Evolutionary conservation across 2,888 invertebrate genomes (phyloP), one percentile per base, ranked within the genome.

Genomic region (Cryptocephalus primarius): DNA sequence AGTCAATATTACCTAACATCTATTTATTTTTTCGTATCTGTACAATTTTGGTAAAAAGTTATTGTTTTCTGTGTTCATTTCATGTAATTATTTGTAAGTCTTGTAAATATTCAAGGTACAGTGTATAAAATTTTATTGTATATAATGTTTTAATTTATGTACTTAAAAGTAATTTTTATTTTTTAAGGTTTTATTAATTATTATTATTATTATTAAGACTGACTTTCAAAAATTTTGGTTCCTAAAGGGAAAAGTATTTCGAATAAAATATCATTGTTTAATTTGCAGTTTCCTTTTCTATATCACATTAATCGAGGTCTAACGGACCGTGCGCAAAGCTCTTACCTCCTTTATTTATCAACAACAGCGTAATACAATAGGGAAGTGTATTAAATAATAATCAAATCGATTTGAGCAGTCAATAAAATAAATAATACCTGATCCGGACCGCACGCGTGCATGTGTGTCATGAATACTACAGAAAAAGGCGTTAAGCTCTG

Each of bases 201-300:
- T 22, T 22, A 22, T 22, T 22, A 22, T 59, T 60, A 57, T 68
- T 67, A 66, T 69, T 70, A 69, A 70, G 69, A 70, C 69, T 70
- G 69, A 70, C 63, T 64, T 66, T 62, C 59, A 64, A 62, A 65
- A 69, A 66, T 69, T 69, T 69, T 67, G 68, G 68, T 70, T 68
- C 69, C 68, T 68, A 69, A 64, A 59, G 59, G 67, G 64, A 64
- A 64, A 66, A 68, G 67, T 68, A 69, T 69, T 69, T 68, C 62
- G 61, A 59, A 58, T 53, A 58, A 59, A 61, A 58, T 56, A 47
- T 56, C 46, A 58, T 59, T 57, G 57, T 59, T 59, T 54, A 52
- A 44, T 31, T 38, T 39, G n/a, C 31, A 12, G n/a, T 43, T 44
- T 48, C 38, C 36, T 47, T 44, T 44, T 31, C 9, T 32, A 4